Evolutionary conservation across 2,113 vertebrate species (phyloP), one percentile per base, ranked within the genome.

Genomic region (Oreochromis niloticus): DNA sequence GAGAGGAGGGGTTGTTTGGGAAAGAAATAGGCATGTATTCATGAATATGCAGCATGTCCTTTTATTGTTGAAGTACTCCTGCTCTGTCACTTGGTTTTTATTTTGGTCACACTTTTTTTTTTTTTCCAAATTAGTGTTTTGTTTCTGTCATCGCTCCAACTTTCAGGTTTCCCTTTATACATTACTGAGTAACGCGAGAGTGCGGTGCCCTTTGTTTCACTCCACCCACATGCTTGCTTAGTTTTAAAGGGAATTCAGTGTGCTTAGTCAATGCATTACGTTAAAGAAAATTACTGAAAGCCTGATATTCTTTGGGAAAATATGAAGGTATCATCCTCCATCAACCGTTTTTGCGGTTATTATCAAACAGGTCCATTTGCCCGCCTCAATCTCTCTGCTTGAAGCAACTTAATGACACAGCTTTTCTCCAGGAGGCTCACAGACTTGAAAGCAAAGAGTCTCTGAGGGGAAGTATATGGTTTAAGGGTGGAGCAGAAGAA

Each of bases 1-100:
- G 78, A 43, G 54, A 52, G 83, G 82, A n/a, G 78, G 63, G 68
- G 48, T 54, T 85, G 83, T 32, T 78, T 71, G 86, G 83, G 85
- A 71, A 56, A 55, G 48, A 87, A 91, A 88, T 50, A 82, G 61
- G 56, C 81, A 92, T 79, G 89, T 83, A 80, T 66, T 94, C 87
- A 93, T 92, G 87, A 91, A 91, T 92, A 91, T 95, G 87, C 86
- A 93, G 63, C 39, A 81, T 92, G 17, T 82, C 46, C 54, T 36
- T 86, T 88, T 80, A 73, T 87, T 83, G 36, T 84, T 92, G 27
- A 85, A 81, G 87, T 22, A 13, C 80, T 75, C 46, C 41, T 73
- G 22, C 80, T 84, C 78, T 82, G 86, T 88, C 55, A 57, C 61
- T 73, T 27, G 7, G 14, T 75, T 88, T 83, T 81, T 88, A 50